phyloP scores from a whole-genome alignment of 37 sponge, comb jelly and placozoan genomes.

The Eunapius fragilis region DNA sequence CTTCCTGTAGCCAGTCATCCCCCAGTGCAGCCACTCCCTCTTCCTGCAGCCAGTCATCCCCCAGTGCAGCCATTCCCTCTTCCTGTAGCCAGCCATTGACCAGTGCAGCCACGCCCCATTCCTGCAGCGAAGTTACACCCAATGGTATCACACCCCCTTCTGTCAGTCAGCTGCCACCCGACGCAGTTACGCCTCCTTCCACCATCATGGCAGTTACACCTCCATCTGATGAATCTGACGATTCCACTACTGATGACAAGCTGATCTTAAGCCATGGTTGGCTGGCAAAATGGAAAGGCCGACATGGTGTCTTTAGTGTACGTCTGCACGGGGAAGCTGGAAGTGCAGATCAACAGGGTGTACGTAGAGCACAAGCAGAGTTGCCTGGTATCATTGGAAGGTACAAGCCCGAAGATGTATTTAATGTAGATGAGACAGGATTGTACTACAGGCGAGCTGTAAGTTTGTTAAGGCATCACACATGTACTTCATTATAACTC shows the following conservation, averaged over 20 bases:
- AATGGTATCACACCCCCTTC: too few relatives aligned
- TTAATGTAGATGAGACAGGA: conserved; percentile 38
- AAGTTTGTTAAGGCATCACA: not conserved
- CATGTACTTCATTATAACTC: not conserved
- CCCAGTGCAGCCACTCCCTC: too few relatives aligned
- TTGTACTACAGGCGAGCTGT: not conserved
- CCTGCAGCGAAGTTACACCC: not conserved
- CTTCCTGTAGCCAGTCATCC: too few relatives aligned
- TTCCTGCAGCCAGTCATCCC: not conserved
- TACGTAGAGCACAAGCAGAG: too few relatives aligned
- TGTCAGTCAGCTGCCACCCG: too few relatives aligned
- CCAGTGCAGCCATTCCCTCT: too few relatives aligned
- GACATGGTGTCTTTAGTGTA: not conserved
- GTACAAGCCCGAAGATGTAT: conserved; percentile 2
- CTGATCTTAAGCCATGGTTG: not conserved
- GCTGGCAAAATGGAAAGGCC: not conserved
- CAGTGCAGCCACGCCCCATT: too few relatives aligned
- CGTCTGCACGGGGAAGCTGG: not conserved
- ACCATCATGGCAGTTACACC: too few relatives aligned
- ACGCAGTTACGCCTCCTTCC: too few relatives aligned
- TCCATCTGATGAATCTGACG: too few relatives aligned
- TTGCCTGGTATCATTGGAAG: not conserved
- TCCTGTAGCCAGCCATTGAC: too few relatives aligned
- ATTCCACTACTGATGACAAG: not conserved
- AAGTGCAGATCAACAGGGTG: not conserved